Evolutionary conservation across 37 sponge, comb jelly and placozoan species (phyloP).

Genomic region (Ianthella basta): DNA sequence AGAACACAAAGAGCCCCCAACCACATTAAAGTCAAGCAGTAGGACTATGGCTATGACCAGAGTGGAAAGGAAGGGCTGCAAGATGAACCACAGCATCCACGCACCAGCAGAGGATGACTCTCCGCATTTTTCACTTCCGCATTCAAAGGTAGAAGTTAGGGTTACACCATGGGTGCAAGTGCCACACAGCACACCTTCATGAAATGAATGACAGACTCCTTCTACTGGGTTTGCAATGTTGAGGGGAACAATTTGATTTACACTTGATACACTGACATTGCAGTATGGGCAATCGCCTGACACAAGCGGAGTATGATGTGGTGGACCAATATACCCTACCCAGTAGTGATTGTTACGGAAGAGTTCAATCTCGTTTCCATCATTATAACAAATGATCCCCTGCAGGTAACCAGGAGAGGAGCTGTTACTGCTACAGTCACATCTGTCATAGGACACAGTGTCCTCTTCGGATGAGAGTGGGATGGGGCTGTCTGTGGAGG

Average conservation of each 20-base stretch:
- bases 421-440: too few species aligned
- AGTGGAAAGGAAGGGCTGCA: neutral
- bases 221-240: too few species aligned
- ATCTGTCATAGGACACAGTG: too few species aligned
- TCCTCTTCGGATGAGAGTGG: too few species aligned
- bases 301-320: too few species aligned
- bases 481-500: neutral
- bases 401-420: too few species aligned
- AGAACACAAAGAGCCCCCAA: neutral
- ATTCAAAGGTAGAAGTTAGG: neutral
- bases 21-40: neutral
- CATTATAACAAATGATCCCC: too few species aligned
- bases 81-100: neutral
- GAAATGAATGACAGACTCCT: too few species aligned
- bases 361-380: too few species aligned
- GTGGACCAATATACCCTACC: neutral
- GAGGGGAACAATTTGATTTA: too few species aligned
- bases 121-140: neutral
- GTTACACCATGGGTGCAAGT: neutral
- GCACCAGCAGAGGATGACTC: constrained; percentile 5
- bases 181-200: constrained; percentile 16
- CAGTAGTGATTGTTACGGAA: too few species aligned
- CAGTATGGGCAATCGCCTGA: too few species aligned
- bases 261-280: neutral
- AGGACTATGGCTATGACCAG: neutral